Evolutionary conservation across 2,113 vertebrate species (phyloP), one percentile per base, ranked within the genome.

Genomic region (Hippolais icterina): DNA sequence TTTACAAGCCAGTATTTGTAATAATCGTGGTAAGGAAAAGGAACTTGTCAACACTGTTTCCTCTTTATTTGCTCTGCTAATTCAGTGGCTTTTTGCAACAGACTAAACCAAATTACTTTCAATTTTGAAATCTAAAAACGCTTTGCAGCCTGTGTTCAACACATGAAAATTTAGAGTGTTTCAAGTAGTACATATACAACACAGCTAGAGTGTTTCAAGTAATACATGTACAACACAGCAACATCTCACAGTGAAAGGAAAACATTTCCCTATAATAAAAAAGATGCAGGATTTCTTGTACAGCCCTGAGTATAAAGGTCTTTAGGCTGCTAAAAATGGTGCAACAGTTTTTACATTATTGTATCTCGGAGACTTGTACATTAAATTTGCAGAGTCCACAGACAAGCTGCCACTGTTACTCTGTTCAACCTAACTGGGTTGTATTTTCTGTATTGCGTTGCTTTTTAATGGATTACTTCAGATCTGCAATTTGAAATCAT

Each of bases 1-100:
- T 94, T 52, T 41, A 87, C 29, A 88, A 83, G n/a, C 2, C 41
- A 65, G 28, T 57, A 65, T 89, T 85, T 96, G 89, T 31, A 83
- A 74, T 80, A 80, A 80, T 85, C 64, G 76, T 17, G 19, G 41
- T 87, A 96, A 74, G 79, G 76, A 93, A 95, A 89, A 81, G 37
- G n/a, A 94, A 95, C 60, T 44, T 75, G 68, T 89, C 93, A 95
- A 81, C n/a, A 56, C 52, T 66, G 57, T 81, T 94, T 93, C 92
- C 72, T 93, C 82, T 93, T 80, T 77, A 76, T 77, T 87, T 85
- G 78, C 63, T 94, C 66, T 65, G 31, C 44, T 90, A 88, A 56
- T 78, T 92, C 64, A 83, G 64, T 64, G 79, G 75, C 44, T 90
- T 95, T 87, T 87, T 4, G 5, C 71, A 95, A 81, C 47, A 68